These are phyloP conservation scores for Cotesia vestalis DNA, from an alignment of 1,140 invertebrate genomes.

Conservation along the genomic window DNA sequence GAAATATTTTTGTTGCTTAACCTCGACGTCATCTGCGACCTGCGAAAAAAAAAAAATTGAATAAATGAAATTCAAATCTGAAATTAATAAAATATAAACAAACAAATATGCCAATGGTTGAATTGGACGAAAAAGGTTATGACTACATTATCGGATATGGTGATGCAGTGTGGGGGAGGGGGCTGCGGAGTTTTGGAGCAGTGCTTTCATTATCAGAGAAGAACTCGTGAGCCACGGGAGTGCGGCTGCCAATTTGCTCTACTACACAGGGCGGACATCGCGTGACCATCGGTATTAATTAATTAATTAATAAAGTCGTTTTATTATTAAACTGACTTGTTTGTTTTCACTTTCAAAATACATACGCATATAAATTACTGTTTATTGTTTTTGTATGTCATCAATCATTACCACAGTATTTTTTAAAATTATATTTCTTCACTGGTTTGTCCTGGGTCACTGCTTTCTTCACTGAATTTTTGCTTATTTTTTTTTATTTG, in stretches of 20 bases:
- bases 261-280: constrained; percentile 80
- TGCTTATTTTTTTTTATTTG: too few species aligned
- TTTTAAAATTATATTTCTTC: too few species aligned
- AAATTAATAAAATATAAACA: constrained; percentile 22
- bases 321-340: constrained; percentile 4
- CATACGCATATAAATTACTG: background rate
- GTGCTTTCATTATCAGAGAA: constrained; percentile 83
- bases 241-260: constrained; percentile 88
- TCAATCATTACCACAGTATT: background rate
- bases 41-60: too few species aligned
- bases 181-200: constrained; percentile 84
- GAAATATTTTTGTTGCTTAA: too few species aligned
- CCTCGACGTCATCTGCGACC: too few species aligned
- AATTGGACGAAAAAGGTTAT: constrained; percentile 54
- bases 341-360: constrained; percentile 11
- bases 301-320: constrained; percentile 13
- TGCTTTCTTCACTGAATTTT: too few species aligned
- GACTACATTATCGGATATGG: constrained; percentile 64
- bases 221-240: constrained; percentile 77
- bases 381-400: constrained; percentile 19
- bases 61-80: too few species aligned
- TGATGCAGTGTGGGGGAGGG: constrained; percentile 68
- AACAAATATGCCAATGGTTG: constrained; percentile 35
- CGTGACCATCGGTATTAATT: constrained; percentile 64
- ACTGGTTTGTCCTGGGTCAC: too few species aligned